Conservation (phyloP, 2,888 invertebrate genomes). For the Paralinhomoeus sp. region DNA sequence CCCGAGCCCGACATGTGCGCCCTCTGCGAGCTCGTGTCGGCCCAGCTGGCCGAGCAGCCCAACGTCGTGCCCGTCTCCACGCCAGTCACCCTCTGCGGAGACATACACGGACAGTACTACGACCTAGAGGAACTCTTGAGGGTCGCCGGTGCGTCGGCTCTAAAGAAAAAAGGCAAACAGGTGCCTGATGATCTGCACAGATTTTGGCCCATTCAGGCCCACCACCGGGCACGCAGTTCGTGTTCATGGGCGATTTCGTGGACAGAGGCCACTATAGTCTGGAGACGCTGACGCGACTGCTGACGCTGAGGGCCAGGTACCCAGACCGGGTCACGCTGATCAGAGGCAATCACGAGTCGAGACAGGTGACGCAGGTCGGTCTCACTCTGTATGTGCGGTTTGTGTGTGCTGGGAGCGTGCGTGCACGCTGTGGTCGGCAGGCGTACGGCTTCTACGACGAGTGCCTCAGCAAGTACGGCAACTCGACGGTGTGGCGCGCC, state of each 20-base stretch:
- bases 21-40: not conserved
- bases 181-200: too few relatives aligned
- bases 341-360: conserved; percentile 90
- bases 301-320: conserved; percentile 67
- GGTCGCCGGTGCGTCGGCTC: not conserved
- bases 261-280: conserved; percentile 86
- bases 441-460: conserved; percentile 44
- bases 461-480: conserved; percentile 94
- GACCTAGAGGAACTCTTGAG: conserved; percentile 58
- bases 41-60: conserved; percentile 66
- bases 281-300: conserved; percentile 41
- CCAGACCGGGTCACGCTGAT: conserved; percentile 67
- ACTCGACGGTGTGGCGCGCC: conserved; percentile 93
- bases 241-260: conserved; percentile 89
- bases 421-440: conserved; percentile 27
- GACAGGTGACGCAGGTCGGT: conserved; percentile 90
- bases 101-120: conserved; percentile 97
- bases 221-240: conserved; percentile 75
- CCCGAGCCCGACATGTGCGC: not conserved
- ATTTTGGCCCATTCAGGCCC: conserved; percentile 33
- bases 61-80: conserved; percentile 91
- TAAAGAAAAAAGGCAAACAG: too few relatives aligned
- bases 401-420: too few relatives aligned
- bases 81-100: conserved; percentile 95
- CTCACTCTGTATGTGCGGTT: conserved; percentile 73